Base-by-base conservation (phyloP, 2,113 vertebrate species). In the Oryzias curvinotus region DNA sequence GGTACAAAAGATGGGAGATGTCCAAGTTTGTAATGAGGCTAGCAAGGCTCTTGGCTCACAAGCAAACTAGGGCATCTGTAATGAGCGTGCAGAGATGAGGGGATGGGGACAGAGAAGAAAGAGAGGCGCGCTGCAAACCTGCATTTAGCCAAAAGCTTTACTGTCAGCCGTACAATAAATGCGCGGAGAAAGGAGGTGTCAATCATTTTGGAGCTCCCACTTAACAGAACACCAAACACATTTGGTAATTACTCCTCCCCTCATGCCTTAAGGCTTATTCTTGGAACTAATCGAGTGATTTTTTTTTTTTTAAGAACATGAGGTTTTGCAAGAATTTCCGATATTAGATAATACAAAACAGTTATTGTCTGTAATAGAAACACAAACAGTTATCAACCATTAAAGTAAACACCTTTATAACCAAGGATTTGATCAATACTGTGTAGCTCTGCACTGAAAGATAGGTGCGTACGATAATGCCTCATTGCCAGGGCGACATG, bases 11-110 rank as follows among this genome's bases (percentile, higher is more conserved):
- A 87, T 78, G 71, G 80, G 83, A 84, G 76, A 68, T 77, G 65
- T 88, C 77, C 78, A 85, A 78, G 67, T 88, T 88, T 81, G 80
- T 89, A 89, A 89, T 85, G 82, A 90, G 87, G 84, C 85, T 85
- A 86, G 78, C 54, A 46, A 74, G 73, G 73, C 65, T 86, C 78
- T 87, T 85, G 83, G 85, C 86, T 87, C 72, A 47, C 30, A 48
- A 75, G 73, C 74, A 86, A 90, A 86, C 77, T 88, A 85, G 87
- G 87, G 76, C 87, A 89, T 79, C 78, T 79, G 81, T 88, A 85
- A 88, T 86, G 85, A 86, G 85, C 57, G n/a, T 80, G 72, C 61
- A 74, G 54, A 67, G 69, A 57, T 25, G 47, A 47, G 23, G 62
- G 52, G 53, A 52, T 47, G 71, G 62, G 72, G 74, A 52, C 52